Conservation (phyloP, 2,113 vertebrate genomes). For the Nesoenas mayeri region DNA sequence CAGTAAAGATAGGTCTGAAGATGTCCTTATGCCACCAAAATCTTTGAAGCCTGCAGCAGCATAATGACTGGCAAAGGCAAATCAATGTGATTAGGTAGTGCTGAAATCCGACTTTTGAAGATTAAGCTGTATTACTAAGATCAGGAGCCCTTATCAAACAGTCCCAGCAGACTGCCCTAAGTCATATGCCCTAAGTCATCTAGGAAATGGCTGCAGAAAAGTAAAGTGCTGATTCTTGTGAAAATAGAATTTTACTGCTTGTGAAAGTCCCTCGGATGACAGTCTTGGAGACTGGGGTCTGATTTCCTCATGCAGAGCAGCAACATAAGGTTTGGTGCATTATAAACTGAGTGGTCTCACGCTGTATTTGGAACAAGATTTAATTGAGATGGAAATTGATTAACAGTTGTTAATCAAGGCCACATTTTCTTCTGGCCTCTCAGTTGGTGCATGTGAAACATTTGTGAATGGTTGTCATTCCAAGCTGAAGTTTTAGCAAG, state of each 20-base stretch:
- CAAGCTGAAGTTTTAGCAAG: not conserved
- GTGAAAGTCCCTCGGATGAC: not conserved
- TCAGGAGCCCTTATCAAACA: constrained; percentile 7
- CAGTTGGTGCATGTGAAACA: not conserved
- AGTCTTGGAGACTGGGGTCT: not conserved
- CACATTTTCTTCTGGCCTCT: constrained; percentile 20
- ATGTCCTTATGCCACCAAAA: constrained; percentile 34
- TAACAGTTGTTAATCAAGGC: constrained; percentile 31
- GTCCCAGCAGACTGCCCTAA: not conserved
- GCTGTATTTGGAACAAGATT: not conserved
- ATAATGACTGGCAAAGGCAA: not conserved
- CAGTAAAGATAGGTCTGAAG: constrained; percentile 10
- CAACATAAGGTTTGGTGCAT: not conserved
- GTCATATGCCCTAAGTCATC: not conserved
- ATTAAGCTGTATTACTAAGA: not conserved
- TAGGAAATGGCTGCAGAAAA: constrained; percentile 14
- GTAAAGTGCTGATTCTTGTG: not conserved
- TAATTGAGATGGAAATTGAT: constrained; percentile 36
- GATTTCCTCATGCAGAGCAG: not conserved
- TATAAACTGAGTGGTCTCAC: not conserved
- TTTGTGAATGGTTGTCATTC: not conserved
- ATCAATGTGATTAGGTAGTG: not conserved
- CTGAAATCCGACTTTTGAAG: constrained; percentile 44
- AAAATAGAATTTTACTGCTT: not conserved
- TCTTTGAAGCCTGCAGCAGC: constrained; percentile 1